Percentiles rank a stretch among this genome's conserved stretches.
These are phyloP conservation scores for Lepidochitona cinerea DNA, from an alignment of 2,888 invertebrate species.

Conservation along the genomic window DNA sequence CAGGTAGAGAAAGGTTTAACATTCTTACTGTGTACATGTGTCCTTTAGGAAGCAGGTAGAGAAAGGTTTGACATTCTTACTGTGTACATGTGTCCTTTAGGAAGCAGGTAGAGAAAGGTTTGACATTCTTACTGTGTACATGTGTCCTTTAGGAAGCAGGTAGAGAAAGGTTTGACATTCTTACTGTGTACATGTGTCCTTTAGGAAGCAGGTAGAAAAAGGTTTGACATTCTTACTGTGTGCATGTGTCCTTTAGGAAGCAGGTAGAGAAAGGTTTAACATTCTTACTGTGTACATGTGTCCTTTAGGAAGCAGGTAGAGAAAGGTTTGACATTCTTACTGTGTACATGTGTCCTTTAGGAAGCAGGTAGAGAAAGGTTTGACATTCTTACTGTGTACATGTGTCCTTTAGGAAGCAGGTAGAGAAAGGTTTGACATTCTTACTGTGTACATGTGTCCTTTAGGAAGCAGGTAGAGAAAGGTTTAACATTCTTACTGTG, in stretches of 20 bases:
- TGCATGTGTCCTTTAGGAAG: too few relatives aligned
- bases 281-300: too few relatives aligned
- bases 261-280: conserved; percentile 82
- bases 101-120: conserved; percentile 79
- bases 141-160: conserved; percentile 63
- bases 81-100: too few relatives aligned
- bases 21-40: too few relatives aligned
- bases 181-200: too few relatives aligned
- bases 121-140: conserved; percentile 87
- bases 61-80: conserved; percentile 83
- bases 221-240: conserved; percentile 86
- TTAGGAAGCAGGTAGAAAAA: conserved; percentile 77
- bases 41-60: conserved; percentile 77
- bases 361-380: conserved; percentile 79
- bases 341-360: too few relatives aligned
- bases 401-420: conserved; percentile 63
- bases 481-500: conserved; percentile 86
- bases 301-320: conserved; percentile 77
- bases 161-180: conserved; percentile 86
- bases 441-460: too few relatives aligned
- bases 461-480: conserved; percentile 77
- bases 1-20: conserved; percentile 82
- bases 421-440: conserved; percentile 86
- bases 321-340: conserved; percentile 83
- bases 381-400: conserved; percentile 87